Conservation (phyloP, 2,113 vertebrate genomes). For the Myotis lucifugus region DNA sequence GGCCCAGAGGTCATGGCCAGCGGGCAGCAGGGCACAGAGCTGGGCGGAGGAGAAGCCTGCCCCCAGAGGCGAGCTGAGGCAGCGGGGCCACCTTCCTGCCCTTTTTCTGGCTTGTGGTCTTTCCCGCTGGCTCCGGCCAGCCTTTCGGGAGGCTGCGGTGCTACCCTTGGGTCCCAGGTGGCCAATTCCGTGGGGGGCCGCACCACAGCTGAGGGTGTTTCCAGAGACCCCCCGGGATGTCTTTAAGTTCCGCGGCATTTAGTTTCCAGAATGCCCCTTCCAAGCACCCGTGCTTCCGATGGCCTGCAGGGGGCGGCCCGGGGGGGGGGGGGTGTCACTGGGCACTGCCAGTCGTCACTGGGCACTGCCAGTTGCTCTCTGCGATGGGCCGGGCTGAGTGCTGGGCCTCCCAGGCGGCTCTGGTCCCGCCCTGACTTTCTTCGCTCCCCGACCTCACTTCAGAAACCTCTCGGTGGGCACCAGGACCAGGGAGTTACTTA, state of each 20-base stretch:
- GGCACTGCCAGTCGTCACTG: too few species aligned
- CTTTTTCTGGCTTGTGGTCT: background rate
- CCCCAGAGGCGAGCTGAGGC: background rate
- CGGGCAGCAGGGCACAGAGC: too few species aligned
- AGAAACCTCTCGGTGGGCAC: background rate
- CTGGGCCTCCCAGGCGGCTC: background rate
- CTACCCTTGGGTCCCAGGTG: background rate
- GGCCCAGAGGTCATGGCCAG: background rate
- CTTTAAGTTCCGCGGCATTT: background rate
- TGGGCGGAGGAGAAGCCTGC: background rate
- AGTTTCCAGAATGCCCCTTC: background rate
- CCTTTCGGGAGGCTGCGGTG: background rate
- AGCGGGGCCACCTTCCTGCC: background rate
- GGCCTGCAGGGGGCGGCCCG: too few species aligned
- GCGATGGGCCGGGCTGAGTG: fast-evolving
- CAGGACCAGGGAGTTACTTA: background rate
- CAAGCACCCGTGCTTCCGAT: fast-evolving
- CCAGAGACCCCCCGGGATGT: background rate
- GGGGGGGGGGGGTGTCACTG: too few species aligned
- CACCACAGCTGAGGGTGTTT: background rate
- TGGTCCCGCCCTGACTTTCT: background rate
- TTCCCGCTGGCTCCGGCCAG: background rate
- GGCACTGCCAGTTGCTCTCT: background rate
- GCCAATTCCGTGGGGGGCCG: background rate
- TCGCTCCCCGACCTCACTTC: background rate